Base-by-base conservation (phyloP, 2,888 invertebrate species). In the Drosophila kambysellisi region DNA sequence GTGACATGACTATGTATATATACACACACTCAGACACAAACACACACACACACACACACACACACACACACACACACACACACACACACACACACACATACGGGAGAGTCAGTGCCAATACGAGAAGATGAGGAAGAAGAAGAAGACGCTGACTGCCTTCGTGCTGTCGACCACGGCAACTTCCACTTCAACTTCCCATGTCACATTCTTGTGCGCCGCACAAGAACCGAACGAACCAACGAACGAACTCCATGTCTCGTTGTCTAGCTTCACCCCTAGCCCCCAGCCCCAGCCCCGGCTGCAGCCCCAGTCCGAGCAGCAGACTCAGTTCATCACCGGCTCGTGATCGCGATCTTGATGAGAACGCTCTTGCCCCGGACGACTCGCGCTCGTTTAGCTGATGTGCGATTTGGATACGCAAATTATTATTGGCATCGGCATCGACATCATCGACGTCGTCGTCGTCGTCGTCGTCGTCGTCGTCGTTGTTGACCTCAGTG, bases 161-260 rank as follows among this genome's bases (percentile, higher is more conserved):
- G 72, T 70, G 72, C 66, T 74, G 80, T 82, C 71, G 77, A 65
- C 82, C 68, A 70, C 68, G 82, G 83, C 75, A 82, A 83, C 74
- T 78, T 74, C 75, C 71, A 79, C 78, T 85, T 85, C 62, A 87
- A 74, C 79, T 81, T 79, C 74, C 72, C 83, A 82, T 85, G 87
- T 82, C 87, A 87, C 86, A 87, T 84, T 86, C 74, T 82, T 78
- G 69, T 79, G 85, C 72, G 73, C 76, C 74, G 75, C 72, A 79
- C 71, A 75, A 83, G 81, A 82, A 82, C 52, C 74, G 74, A 81
- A 25, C 25, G 25, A 25, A 25, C 25, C 1, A 25, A 25, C 71
- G 74, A 81, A 76, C 81, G 67, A 79, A 76, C 74, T 77, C 74
- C 64, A 73, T 70, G 81, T 81, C 32, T 32, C 35, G 25, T 29